Evolutionary conservation across 2,113 vertebrate genomes (phyloP).

Genomic region (Macheiramphus alcinus): DNA sequence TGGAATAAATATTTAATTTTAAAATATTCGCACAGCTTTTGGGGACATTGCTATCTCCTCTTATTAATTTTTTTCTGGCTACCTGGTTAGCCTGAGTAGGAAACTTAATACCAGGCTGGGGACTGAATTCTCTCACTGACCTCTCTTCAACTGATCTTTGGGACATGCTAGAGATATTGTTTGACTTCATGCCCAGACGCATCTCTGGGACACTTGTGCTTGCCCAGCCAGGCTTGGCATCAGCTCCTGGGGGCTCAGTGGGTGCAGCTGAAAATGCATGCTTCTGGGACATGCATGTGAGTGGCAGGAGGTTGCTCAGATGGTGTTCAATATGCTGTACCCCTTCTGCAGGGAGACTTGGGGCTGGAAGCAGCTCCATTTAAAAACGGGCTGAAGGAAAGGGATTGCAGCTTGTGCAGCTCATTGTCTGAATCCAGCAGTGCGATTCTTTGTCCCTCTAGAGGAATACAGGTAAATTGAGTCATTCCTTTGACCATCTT

Average conservation of each 20-base stretch:
- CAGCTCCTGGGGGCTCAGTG: not conserved
- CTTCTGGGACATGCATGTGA: accelerated
- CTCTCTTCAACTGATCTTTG: not conserved
- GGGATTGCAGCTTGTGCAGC: not conserved
- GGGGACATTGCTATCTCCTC: not conserved
- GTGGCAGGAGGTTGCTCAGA: not conserved
- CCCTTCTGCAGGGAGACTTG: not conserved
- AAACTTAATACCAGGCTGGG: not conserved
- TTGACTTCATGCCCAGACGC: not conserved
- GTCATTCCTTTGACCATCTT: not conserved
- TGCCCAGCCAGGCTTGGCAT: not conserved
- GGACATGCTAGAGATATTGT: not conserved
- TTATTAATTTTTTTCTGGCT: not conserved
- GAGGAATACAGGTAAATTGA: not conserved
- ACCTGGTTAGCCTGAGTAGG: not conserved
- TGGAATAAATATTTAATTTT: not conserved
- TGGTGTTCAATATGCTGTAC: not conserved
- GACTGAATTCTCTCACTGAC: not conserved
- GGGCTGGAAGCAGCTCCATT: not conserved
- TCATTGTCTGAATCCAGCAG: not conserved
- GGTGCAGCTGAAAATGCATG: not conserved
- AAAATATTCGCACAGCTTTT: constrained; percentile 2
- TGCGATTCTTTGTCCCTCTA: not conserved
- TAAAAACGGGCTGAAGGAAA: not conserved
- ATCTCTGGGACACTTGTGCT: not conserved